phyloP scores from a whole-genome alignment of 2,113 vertebrate species.

The Electrona antarctica region DNA sequence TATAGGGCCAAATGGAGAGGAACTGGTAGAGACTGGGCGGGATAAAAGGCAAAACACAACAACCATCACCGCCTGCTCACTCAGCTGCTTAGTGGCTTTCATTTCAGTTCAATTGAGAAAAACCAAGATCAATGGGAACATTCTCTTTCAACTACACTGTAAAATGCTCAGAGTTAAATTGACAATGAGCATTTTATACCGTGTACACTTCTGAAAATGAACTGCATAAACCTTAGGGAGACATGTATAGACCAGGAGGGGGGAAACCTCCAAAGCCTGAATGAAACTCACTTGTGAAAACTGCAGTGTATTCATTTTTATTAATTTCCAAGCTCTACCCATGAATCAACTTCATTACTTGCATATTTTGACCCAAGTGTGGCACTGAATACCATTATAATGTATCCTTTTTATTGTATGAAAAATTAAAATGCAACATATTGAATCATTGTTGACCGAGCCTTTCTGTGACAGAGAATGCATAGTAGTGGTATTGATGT shows the following conservation, averaged over 20 bases:
- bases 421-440: background rate
- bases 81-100: background rate
- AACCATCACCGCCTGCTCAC: background rate
- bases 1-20: conserved; percentile 76
- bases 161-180: background rate
- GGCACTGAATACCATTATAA: background rate
- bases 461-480: background rate
- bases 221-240: background rate
- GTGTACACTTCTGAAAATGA: background rate
- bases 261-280: background rate
- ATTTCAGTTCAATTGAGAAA: conserved; percentile 16
- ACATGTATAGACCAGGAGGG: background rate
- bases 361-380: conserved; percentile 14
- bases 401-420: background rate
- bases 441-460: background rate
- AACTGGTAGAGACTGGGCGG: conserved; percentile 67
- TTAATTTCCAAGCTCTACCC: conserved; percentile 12
- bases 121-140: background rate
- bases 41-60: conserved; percentile 29
- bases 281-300: background rate
- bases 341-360: conserved; percentile 3
- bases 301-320: conserved; percentile 25
- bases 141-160: background rate
- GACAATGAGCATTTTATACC: too few species aligned
- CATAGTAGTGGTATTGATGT: conserved; percentile 2